Base-by-base conservation (phyloP, 1,140 invertebrate species). In the Drosophila bifasciata region DNA sequence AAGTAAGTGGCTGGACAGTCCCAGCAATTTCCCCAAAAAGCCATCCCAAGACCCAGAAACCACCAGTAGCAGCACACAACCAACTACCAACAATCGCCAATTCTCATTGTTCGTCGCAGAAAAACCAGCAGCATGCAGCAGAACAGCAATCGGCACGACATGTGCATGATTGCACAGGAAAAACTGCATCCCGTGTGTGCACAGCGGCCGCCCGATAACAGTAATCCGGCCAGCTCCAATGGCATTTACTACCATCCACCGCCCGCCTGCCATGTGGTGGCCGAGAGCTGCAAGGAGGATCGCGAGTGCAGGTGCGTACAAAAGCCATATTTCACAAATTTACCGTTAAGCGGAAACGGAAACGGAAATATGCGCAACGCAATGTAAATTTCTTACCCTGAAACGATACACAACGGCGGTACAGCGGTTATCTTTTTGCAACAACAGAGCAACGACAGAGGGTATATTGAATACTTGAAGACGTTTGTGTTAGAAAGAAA, bases 131-230 rank as follows among this genome's bases (percentile, higher is more conserved):
- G 77, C 57, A 59, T 41, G 44, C 81, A 70, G 60, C 77, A 86
- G 71, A 85, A 70, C 48, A 74, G 61, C 77, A 85, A 95, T 92
- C 95, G 94, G 74, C 94, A 95, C 76, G 96, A 97, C 91, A 95
- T 96, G 64, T 98, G 97, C 92, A 95, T 97, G 92, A 93, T 96
- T 75, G 96, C 97, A 52, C 96, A 97, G 92, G 96, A 97, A 91
- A 95, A 96, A 90, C 93, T 97, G 64, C 96, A 97, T 92, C 97
- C 97, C 11, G 94, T 94, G 15, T 98, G 96, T 90, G 96, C 96
- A 8, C 96, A 97, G 91, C 93, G 96, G 45, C 93, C 94, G 48
- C 93, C 95, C 40, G 94, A 95, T 70, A 94, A 94, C 23, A 93
- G 93, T 51, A 91, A 91, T 90, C 83, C 84, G 56, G 77, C 72